Evolutionary conservation across 2,888 invertebrate species (phyloP), one percentile per base, ranked within the genome.

Genomic region (Sericinus montela): DNA sequence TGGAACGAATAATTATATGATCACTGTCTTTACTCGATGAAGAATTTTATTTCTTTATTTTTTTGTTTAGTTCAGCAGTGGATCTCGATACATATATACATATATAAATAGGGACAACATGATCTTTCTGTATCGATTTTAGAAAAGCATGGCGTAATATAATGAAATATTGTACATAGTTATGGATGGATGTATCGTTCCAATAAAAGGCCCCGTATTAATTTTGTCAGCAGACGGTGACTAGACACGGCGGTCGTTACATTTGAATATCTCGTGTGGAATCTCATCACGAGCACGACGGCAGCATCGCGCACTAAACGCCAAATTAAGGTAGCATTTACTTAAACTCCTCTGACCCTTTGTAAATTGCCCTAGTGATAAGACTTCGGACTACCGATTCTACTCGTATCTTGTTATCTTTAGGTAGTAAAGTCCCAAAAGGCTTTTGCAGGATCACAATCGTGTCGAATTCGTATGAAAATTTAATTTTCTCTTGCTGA

Each of bases 401-500:
- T 77, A 75, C 76, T 80, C 79, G 78, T 75, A 76, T 76, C 77
- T 76, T 75, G 78, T 80, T 80, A 80, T 82, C 80, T 80, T 73
- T 68, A 55, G 70, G 69, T 63, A 74, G 72, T 72, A 68, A 65
- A 69, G 70, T 67, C 70, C 71, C 69, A 62, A 74, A 77, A 77
- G 75, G 79, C 81, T 83, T 80, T 80, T 72, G 73, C 75, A 67
- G 78, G 80, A 82, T 83, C 76, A 75, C 71, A 67, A 69, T 65
- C 63, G 67, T 75, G 67, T 69, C 58, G 69, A 78, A 84, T 80
- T 80, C 80, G 78, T 83, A 84, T 81, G 83, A 85, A 86, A 82
- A 84, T 84, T 85, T 75, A 85, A 85, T 85, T 81, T 82, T 80
- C 78, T 73, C 80, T 78, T 75, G 76, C 77, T 75, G 77, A 80